These are phyloP conservation scores for Macrophya alboannulata DNA, from an alignment of 2,888 invertebrate species.

Conservation along the genomic window DNA sequence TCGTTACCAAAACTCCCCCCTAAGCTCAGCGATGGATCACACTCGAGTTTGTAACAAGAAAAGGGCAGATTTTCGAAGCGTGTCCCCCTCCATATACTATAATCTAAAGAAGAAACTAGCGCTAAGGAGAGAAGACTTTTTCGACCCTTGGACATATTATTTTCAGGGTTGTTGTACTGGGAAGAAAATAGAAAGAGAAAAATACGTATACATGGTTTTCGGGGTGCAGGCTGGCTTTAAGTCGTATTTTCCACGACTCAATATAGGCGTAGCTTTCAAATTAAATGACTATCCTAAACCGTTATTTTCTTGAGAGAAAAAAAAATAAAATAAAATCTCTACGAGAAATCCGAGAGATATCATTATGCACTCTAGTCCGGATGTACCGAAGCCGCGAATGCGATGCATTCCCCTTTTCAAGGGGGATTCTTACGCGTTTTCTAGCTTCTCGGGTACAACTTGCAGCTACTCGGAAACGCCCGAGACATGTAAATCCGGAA, in stretches of 20 bases:
- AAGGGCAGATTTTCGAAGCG: conserved; percentile 61
- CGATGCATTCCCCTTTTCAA: conserved; percentile 2
- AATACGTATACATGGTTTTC: conserved; percentile 7
- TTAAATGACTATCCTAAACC: conserved; percentile 4
- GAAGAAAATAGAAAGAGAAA: background rate
- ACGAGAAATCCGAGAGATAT: background rate
- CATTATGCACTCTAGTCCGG: conserved; percentile 32
- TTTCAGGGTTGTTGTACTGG: background rate
- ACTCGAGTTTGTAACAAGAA: conserved; percentile 60
- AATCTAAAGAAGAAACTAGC: conserved; percentile 45
- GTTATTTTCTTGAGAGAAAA: background rate
- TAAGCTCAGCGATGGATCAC: conserved; percentile 35
- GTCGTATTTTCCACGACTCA: background rate
- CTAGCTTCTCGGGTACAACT: conserved; percentile 20
- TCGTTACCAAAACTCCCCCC: conserved; percentile 33
- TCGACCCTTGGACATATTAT: conserved; percentile 47
- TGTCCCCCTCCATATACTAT: conserved; percentile 57
- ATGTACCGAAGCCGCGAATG: background rate
- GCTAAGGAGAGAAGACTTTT: background rate
- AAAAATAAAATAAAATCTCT: background rate
- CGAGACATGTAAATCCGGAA: conserved; percentile 48
- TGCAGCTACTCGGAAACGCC: conserved; percentile 28
- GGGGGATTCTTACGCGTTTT: conserved; percentile 36
- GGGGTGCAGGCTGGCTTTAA: background rate
- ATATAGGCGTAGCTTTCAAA: conserved; percentile 6